Evolutionary conservation across 1,140 invertebrate genomes (phyloP), one percentile per base, ranked within the genome.

Genomic region (Papilio helenus): DNA sequence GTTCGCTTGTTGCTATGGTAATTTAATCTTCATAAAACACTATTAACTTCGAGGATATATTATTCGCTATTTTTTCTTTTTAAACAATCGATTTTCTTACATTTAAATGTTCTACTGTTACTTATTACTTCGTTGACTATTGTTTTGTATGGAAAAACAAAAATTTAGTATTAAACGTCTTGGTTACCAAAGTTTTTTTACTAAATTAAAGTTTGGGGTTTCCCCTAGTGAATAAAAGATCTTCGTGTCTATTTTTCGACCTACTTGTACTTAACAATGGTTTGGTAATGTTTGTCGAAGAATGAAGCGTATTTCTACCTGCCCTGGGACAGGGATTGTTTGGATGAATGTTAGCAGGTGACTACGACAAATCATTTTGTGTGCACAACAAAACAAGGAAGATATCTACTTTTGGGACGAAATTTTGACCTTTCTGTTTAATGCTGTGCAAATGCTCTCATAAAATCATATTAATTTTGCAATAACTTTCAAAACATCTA

Each of bases 221-320:
- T 44, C 44, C n/a, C 39, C 16, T 23, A 7, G 34, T 42, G 20
- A 61, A 61, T 61, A 26, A 26, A 61, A 61, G 26, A 20, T 16
- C 7, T 55, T 76, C 8, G 16, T 18, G 55, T 26, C 58, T 29
- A 46, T 76, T 51, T 49, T 46, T 73, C 72, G 72, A 44, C 42
- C 42, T 44, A 73, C 72, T 73, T 58, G 46, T 76, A 39, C 34
- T 76, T 46, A 39, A 76, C 74, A 76, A 76, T 58, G 51, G 74
- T 74, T 10, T 42, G 44, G 39, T 76, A 9, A 23, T 58, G 29
- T 58, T 55, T 58, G 73, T 34, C 12, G 10, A 76, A 76, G 20
- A 61, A 39, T 49, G 44, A 61, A 49, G 74, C 72, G 72, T 49
- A 76, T 77, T 77, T 77, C 76, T 77, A 77, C 76, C 76, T 77